A percentile compares a stretch with the other conserved stretches of the same genome.
Evolutionary conservation across 1,140 invertebrate genomes (phyloP).

Genomic region (Sycobia sp.): DNA sequence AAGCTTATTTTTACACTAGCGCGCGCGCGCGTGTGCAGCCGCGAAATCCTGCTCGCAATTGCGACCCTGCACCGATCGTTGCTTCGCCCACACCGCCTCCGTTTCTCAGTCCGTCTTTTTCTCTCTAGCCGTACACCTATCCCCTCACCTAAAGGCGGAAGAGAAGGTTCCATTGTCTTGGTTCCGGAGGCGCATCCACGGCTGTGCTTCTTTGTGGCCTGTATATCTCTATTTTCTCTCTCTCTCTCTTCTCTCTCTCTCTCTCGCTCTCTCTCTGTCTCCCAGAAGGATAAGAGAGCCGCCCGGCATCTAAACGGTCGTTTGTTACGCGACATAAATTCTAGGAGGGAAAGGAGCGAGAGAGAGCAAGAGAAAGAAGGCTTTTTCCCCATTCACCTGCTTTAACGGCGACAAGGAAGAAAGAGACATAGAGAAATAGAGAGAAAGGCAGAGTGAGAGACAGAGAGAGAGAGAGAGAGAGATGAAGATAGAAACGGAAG

Average conservation of each 20-base stretch:
- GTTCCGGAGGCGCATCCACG: not conserved
- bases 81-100: too few relatives aligned
- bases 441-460: too few relatives aligned
- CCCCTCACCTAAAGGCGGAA: not conserved
- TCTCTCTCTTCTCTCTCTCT: not conserved
- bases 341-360: too few relatives aligned
- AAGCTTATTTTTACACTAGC: too few relatives aligned
- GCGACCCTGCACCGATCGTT: too few relatives aligned
- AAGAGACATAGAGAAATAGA: too few relatives aligned
- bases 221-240: not conserved
- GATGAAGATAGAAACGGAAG: not conserved
- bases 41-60: too few relatives aligned
- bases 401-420: not conserved
- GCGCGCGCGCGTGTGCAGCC: too few relatives aligned
- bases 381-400: conserved; percentile 15
- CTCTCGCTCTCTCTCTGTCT: not conserved
- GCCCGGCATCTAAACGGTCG: conserved; percentile 13
- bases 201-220: not conserved
- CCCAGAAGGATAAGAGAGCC: conserved; percentile 12
- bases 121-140: not conserved
- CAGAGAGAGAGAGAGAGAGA: too few relatives aligned
- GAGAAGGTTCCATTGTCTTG: not conserved
- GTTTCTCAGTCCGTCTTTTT: too few relatives aligned
- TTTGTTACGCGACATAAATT: conserved; percentile 32
- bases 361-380: too few relatives aligned